Percentiles rank a stretch among this genome's conserved stretches.
Conservation (phyloP, 2,888 invertebrate species). For the Synergus laeviventris region DNA sequence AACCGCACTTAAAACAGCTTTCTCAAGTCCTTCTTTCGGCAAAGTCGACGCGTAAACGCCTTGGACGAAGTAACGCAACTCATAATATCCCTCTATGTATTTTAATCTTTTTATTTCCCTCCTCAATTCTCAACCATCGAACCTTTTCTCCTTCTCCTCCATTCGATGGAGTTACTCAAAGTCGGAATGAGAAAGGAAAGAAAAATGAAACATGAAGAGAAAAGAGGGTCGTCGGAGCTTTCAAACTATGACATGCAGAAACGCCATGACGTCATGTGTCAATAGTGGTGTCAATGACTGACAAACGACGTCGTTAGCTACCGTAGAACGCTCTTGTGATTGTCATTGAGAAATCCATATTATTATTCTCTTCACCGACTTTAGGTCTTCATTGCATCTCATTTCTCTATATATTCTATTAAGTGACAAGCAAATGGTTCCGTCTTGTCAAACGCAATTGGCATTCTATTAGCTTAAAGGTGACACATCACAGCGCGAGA, state of each 20-base stretch:
- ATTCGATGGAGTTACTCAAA: not conserved
- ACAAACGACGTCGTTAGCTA: not conserved
- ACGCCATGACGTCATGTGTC: not conserved
- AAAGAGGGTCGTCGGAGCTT: not conserved
- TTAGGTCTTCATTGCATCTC: not conserved
- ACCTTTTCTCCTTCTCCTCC: not conserved
- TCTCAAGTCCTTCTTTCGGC: not conserved
- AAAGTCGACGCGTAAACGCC: not conserved
- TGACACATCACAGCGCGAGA: not conserved
- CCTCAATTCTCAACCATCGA: not conserved
- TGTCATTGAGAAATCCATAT: not conserved
- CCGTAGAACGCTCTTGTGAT: not conserved
- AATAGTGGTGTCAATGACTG: not conserved
- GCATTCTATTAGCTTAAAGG: not conserved
- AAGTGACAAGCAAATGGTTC: not conserved
- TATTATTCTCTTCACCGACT: not conserved
- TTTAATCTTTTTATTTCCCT: not conserved
- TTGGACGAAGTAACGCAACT: not conserved
- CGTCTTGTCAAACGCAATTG: not conserved
- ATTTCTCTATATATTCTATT: not conserved
- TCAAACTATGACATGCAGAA: not conserved
- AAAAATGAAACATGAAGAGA: not conserved
- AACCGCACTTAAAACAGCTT: conserved; percentile 21
- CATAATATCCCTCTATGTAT: not conserved
- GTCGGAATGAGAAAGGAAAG: not conserved